Conservation (phyloP, 2,113 vertebrate species). For the Etheostoma cragini region DNA sequence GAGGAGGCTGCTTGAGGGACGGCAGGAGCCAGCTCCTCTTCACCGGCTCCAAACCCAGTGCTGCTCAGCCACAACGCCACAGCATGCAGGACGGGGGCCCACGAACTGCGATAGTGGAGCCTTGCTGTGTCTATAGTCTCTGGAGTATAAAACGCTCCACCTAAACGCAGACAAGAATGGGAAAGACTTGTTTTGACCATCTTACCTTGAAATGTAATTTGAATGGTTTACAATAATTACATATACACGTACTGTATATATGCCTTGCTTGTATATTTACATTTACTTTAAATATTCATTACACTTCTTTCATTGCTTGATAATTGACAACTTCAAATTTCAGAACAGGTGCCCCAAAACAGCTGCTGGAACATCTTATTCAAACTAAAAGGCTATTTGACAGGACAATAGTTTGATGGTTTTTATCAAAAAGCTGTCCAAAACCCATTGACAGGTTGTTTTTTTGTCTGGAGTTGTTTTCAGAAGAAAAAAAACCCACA, state of each 20-base stretch:
- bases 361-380: neutral
- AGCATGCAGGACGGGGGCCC: slow-evolving; percentile 95
- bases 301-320: neutral
- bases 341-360: neutral
- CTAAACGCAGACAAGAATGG: slow-evolving; percentile 72
- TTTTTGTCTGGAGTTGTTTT: neutral
- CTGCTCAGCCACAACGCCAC: slow-evolving; percentile 95
- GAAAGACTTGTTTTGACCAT: neutral
- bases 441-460: neutral
- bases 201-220: neutral
- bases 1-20: slow-evolving; percentile 76
- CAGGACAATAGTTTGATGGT: neutral
- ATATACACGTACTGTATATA: neutral
- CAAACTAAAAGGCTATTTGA: neutral
- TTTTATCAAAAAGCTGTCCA: neutral
- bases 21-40: slow-evolving; percentile 65
- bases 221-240: neutral
- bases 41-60: slow-evolving; percentile 88
- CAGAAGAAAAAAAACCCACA: neutral
- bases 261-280: neutral
- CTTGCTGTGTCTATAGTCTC: slow-evolving; percentile 98
- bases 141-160: slow-evolving; percentile 97
- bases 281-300: neutral
- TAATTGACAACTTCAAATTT: neutral
- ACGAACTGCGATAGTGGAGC: slow-evolving; percentile 95